phyloP scores from a whole-genome alignment of 2,888 invertebrate genomes.

The Thelaira solivaga region DNA sequence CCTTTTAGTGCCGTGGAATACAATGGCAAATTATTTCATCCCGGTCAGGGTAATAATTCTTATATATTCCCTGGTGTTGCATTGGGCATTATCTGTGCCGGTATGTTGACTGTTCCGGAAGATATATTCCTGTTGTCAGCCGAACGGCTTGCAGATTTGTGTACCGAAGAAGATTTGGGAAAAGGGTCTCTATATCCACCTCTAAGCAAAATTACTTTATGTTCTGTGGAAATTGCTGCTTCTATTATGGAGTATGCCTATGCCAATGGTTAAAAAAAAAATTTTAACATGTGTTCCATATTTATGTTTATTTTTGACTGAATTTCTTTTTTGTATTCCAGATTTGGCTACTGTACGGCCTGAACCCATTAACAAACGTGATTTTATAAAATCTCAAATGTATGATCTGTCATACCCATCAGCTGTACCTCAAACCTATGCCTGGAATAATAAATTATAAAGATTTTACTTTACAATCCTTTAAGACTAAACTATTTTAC shows the following conservation, averaged over 20 bases:
- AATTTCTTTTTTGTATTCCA: conserved; percentile 71
- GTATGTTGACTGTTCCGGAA: conserved; percentile 92
- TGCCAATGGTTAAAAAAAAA: conserved; percentile 80
- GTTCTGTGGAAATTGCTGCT: conserved; percentile 91
- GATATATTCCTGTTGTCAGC: conserved; percentile 95
- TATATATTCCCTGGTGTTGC: conserved; percentile 98
- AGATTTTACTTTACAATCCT: neutral
- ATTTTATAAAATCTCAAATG: conserved; percentile 88
- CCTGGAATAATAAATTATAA: conserved; percentile 79
- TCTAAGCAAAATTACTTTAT: conserved; percentile 86
- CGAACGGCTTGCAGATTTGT: conserved; percentile 88
- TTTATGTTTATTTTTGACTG: neutral
- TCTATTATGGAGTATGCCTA: conserved; percentile 90
- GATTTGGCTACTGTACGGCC: conserved; percentile 87
- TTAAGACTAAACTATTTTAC: neutral
- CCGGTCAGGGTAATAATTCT: conserved; percentile 98
- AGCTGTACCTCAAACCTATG: conserved; percentile 81
- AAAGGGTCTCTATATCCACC: conserved; percentile 95
- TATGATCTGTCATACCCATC: conserved; percentile 85
- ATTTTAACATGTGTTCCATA: neutral
- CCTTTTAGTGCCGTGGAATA: conserved; percentile 92
- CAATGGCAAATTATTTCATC: conserved; percentile 87
- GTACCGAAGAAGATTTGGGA: conserved; percentile 87
- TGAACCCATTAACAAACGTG: conserved; percentile 84
- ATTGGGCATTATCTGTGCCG: conserved; percentile 91